Conservation (phyloP, 2,113 vertebrate species). For the Erinaceus europaeus region DNA sequence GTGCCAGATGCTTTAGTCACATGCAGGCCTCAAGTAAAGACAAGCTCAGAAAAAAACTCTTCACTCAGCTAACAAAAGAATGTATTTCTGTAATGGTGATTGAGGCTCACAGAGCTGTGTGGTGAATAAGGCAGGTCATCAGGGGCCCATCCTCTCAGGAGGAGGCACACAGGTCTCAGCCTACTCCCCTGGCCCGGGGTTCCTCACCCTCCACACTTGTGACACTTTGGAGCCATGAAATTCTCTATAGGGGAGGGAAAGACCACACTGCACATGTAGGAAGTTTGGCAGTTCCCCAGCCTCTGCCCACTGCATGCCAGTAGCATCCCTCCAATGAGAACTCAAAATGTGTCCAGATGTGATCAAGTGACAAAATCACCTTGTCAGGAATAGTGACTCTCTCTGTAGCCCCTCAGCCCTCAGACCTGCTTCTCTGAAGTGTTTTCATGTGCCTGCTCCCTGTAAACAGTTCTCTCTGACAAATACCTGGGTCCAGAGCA, state of each 20-base stretch:
- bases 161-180: not conserved
- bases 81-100: not conserved
- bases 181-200: not conserved
- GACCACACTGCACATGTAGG: rapidly evolving
- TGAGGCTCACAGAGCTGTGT: not conserved
- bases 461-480: not conserved
- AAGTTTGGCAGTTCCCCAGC: not conserved
- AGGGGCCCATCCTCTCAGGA: not conserved
- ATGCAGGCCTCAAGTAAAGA: not conserved
- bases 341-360: not conserved
- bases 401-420: no score
- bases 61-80: not conserved
- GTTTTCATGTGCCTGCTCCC: not conserved
- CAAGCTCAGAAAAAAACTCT: not conserved
- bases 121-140: not conserved
- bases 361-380: no score
- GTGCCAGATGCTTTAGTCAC: not conserved
- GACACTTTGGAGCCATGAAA: no score
- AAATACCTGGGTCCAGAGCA: not conserved
- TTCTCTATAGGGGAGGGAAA: not conserved
- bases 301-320: not conserved
- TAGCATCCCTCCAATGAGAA: not conserved
- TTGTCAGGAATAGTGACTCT: no score
- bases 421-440: no score
- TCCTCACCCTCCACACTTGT: not conserved